phyloP scores from a whole-genome alignment of 2,113 vertebrate genomes.

The Pterophyllum scalare region DNA sequence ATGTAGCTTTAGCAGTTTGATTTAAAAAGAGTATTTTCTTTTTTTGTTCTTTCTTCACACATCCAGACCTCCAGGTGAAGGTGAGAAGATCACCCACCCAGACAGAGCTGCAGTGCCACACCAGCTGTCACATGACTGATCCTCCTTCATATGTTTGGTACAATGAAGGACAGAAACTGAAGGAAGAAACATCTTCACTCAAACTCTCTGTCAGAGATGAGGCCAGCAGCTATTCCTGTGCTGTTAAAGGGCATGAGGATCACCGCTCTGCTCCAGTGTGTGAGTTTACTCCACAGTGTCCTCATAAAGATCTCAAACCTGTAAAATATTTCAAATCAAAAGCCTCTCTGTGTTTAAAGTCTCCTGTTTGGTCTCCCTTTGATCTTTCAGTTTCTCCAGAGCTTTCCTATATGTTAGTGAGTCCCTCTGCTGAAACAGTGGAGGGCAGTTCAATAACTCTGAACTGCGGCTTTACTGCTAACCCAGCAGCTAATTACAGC shows the following conservation, averaged over 20 bases:
- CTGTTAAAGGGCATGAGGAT: accelerated
- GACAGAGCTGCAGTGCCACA: background rate
- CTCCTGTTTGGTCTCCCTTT: background rate
- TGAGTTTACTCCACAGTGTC: constrained; percentile 4
- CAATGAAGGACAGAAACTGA: background rate
- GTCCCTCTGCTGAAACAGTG: constrained; percentile 1
- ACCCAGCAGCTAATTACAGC: background rate
- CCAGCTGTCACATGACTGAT: background rate
- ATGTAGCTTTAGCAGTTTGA: background rate
- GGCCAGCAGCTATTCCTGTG: constrained; percentile 8
- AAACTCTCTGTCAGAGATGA: accelerated
- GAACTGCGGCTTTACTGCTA: background rate
- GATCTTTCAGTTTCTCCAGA: constrained; percentile 7
- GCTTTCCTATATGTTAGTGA: background rate
- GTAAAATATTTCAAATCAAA: background rate
- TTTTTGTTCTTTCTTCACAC: background rate
- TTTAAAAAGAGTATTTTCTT: background rate
- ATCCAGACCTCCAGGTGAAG: background rate
- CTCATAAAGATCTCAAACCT: background rate
- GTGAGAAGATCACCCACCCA: background rate
- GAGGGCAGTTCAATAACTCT: background rate
- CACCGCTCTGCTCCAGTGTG: background rate
- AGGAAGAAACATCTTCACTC: background rate
- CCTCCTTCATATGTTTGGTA: background rate
- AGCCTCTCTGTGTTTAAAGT: background rate